Percentiles rank a stretch among this genome's conserved stretches.
Evolutionary conservation across 2,888 invertebrate species (phyloP).

Genomic region (Volucella bombylans): DNA sequence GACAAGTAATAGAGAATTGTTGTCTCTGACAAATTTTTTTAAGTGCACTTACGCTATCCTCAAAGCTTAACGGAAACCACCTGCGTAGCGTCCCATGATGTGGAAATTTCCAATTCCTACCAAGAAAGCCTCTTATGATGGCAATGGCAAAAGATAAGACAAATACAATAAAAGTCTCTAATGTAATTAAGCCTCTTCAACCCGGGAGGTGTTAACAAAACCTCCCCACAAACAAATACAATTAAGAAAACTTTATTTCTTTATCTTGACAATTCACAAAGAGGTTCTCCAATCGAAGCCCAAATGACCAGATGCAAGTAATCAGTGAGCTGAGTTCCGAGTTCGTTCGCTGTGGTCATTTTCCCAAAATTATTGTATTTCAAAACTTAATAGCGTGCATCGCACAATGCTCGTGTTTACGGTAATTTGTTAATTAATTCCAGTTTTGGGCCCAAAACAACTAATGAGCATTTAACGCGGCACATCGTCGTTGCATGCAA

Average conservation of each 20-base stretch:
- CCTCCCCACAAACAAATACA: conserved; percentile 30
- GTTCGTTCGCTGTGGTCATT: background rate
- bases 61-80: too few relatives aligned
- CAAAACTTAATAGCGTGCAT: conserved; percentile 48
- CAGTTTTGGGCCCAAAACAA: conserved; percentile 24
- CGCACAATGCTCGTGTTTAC: conserved; percentile 51
- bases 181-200: conserved; percentile 38
- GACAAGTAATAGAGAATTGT: too few relatives aligned
- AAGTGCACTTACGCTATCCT: too few relatives aligned
- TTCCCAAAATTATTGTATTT: conserved; percentile 28
- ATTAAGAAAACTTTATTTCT: conserved; percentile 51
- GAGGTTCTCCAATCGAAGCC: background rate
- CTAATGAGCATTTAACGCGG: conserved; percentile 65
- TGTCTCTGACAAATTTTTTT: too few relatives aligned
- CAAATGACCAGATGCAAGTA: background rate
- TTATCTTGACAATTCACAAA: conserved; percentile 29
- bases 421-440: conserved; percentile 66
- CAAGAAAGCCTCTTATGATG: conserved; percentile 16
- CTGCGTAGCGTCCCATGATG: background rate
- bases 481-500: conserved; percentile 59
- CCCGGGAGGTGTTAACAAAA: conserved; percentile 32
- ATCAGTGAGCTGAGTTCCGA: background rate
- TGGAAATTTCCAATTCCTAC: background rate
- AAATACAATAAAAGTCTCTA: conserved; percentile 29
- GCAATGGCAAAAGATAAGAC: conserved; percentile 12